Percentiles rank a stretch among this genome's conserved stretches.
Conservation (phyloP, 2,888 invertebrate genomes). For the Cataglyphis albicans region DNA sequence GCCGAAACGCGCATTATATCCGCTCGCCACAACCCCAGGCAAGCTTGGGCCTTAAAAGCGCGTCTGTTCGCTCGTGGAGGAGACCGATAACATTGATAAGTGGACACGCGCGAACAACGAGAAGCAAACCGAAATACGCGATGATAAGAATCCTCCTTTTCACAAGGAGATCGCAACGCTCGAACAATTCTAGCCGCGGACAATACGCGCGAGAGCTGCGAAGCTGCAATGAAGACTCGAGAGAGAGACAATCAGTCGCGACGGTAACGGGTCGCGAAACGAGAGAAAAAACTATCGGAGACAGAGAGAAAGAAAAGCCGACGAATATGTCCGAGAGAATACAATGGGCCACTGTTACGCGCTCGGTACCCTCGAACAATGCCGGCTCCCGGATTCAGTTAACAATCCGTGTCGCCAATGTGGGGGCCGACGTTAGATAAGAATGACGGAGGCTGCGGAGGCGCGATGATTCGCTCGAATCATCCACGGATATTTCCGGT, state of each 20-base stretch:
- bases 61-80: conserved; percentile 51
- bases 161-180: not conserved
- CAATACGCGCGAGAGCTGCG: conserved; percentile 29
- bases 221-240: conserved; percentile 48
- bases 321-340: conserved; percentile 71
- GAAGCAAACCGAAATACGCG: not conserved
- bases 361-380: conserved; percentile 76
- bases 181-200: conserved; percentile 27
- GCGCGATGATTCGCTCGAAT: conserved; percentile 47
- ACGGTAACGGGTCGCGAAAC: conserved; percentile 63
- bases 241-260: conserved; percentile 41
- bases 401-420: conserved; percentile 78
- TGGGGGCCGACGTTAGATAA: conserved; percentile 77
- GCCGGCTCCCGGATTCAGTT: conserved; percentile 78
- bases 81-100: conserved; percentile 70
- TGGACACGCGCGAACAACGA: conserved; percentile 20
- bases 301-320: conserved; percentile 66
- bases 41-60: conserved; percentile 51
- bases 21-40: conserved; percentile 56
- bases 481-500: conserved; percentile 52
- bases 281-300: conserved; percentile 48
- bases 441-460: conserved; percentile 69
- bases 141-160: not conserved
- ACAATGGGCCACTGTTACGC: conserved; percentile 79
- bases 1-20: conserved; percentile 75